Conservation (phyloP, 2,888 invertebrate genomes). For the Cephonodes hylas region DNA sequence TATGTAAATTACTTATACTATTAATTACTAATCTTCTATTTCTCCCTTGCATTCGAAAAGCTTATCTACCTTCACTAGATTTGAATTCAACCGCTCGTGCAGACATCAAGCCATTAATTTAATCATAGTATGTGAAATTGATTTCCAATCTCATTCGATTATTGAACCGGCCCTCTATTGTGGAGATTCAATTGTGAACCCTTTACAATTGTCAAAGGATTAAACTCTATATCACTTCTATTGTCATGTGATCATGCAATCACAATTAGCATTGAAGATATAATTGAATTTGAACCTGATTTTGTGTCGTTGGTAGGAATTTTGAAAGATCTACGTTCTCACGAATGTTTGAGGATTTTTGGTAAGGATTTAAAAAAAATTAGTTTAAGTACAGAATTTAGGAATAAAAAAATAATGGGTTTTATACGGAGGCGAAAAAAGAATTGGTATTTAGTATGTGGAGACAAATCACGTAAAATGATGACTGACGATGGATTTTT, state of each 20-base stretch:
- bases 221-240: background rate
- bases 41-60: background rate
- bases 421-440: too few relatives aligned
- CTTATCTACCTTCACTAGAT: background rate
- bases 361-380: too few relatives aligned
- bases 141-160: slow-evolving; percentile 1
- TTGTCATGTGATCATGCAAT: background rate
- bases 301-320: too few relatives aligned
- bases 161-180: background rate
- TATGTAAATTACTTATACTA: too few relatives aligned
- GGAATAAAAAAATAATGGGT: too few relatives aligned
- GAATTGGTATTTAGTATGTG: too few relatives aligned
- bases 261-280: background rate
- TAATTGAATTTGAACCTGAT: background rate
- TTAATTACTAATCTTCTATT: too few relatives aligned
- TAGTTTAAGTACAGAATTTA: too few relatives aligned
- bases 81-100: background rate
- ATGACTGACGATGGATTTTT: too few relatives aligned
- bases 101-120: slow-evolving; percentile 1
- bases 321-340: too few relatives aligned
- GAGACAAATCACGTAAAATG: too few relatives aligned
- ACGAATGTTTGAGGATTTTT: too few relatives aligned
- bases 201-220: background rate
- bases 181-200: background rate
- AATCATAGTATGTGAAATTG: background rate